A percentile compares a stretch with the other conserved stretches of the same genome.
Evolutionary conservation across 30 jellyfish, hydroid and myxozoan genomes (phyloP).

Genomic region (Chrysaora quinquecirrha): DNA sequence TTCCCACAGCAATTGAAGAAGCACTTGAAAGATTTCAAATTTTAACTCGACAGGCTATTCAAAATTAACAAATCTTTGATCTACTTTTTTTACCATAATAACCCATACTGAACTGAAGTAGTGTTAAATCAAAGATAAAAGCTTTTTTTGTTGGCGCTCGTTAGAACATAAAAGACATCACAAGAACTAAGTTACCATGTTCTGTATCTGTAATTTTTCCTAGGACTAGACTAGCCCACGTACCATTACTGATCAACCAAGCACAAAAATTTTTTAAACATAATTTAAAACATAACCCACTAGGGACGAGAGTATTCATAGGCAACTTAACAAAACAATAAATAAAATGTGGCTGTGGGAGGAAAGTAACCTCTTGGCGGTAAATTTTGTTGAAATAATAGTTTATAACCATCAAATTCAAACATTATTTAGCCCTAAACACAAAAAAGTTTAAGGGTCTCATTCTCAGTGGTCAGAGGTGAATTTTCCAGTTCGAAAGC

Average conservation of each 20-base stretch:
- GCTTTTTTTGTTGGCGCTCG: background rate
- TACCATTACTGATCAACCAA: too few species aligned
- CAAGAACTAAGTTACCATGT: conserved; percentile 1
- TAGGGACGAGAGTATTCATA: too few species aligned
- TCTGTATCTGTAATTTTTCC: background rate
- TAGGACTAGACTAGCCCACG: background rate
- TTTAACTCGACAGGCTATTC: background rate
- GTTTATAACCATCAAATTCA: too few species aligned
- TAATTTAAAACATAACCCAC: too few species aligned
- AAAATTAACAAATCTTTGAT: background rate
- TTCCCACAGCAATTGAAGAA: background rate
- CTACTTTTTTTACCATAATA: background rate
- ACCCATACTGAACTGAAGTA: background rate
- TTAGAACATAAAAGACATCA: background rate
- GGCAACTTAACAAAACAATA: too few species aligned
- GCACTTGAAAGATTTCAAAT: background rate
- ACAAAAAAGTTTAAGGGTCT: background rate
- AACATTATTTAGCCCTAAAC: too few species aligned
- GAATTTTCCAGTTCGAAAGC: background rate
- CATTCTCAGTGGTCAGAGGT: conserved; percentile 4
- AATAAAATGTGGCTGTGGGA: too few species aligned
- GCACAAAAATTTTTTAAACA: too few species aligned
- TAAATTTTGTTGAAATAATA: too few species aligned
- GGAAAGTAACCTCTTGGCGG: too few species aligned
- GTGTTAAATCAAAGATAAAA: background rate